A percentile compares a stretch with the other conserved stretches of the same genome.
Conservation (phyloP, 1,140 invertebrate species). For the Tachypleus tridentatus region DNA sequence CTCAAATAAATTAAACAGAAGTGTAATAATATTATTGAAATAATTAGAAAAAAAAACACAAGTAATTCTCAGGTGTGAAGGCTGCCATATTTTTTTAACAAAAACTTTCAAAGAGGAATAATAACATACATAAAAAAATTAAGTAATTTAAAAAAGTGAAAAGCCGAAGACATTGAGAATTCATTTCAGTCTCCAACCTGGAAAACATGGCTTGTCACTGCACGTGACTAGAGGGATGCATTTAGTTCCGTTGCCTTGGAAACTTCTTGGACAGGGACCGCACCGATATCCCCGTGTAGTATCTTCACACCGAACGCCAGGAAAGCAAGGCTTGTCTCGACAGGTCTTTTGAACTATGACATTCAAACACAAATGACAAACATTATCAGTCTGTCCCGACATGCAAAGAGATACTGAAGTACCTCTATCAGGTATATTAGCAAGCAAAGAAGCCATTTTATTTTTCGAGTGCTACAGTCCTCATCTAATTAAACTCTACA, state of each 20-base stretch:
- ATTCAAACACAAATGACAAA: constrained; percentile 4
- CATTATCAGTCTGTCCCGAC: constrained; percentile 4
- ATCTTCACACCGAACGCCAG: constrained; percentile 67
- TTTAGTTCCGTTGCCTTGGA: constrained; percentile 56
- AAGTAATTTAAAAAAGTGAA: no score
- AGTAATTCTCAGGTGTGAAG: no score
- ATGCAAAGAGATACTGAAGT: neutral
- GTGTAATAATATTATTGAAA: no score
- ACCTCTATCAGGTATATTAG: neutral
- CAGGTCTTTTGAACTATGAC: constrained; percentile 30
- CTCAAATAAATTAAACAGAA: no score
- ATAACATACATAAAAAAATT: neutral
- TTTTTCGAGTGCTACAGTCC: neutral
- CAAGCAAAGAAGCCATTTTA: neutral
- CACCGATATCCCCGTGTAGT: constrained; percentile 53
- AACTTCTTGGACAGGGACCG: constrained; percentile 57
- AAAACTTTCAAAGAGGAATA: no score
- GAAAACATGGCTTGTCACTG: constrained; percentile 60
- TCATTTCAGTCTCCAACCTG: constrained; percentile 39
- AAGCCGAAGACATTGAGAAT: no score
- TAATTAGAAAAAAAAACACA: no score
- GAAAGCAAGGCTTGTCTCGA: constrained; percentile 54
- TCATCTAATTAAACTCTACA: neutral
- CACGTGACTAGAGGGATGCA: constrained; percentile 57
- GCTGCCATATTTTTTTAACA: no score